Evolutionary conservation across 2,797 vertebrate genomes (phyloP), one percentile per base, ranked within the genome.

Genomic region (Pelobates cultripes): DNA sequence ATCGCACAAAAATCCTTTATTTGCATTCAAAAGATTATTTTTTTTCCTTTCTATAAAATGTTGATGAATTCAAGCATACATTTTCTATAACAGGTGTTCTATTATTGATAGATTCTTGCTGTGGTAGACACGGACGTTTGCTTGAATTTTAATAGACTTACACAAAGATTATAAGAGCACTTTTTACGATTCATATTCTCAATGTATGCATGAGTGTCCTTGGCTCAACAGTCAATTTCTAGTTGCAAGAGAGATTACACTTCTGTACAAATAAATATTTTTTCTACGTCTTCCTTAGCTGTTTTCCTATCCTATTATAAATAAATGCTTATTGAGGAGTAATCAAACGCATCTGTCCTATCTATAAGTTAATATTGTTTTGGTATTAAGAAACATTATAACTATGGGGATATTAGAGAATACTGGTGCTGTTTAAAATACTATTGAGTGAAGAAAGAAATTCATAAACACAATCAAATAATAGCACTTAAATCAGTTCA

Each of bases 31-130:
- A 79, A 75, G 55, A 77, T 75, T 78, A 75, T 68, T 79, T 83
- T 61, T 71, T 70, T 83, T 79, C 70, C 68, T 79, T 76, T 75
- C 71, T 77, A 83, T 83, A 78, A 83, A 83, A 83, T 83, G 75
- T 83, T 83, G 78, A 83, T 83, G 81, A 83, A 83, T 83, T 68
- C 64, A 73, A 74, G 75, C 75, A 64, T 75, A 79, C 73, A 70
- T 83, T 7, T 63, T 44, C 81, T 78, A 70, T 73, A 83, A 78
- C 76, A 78, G 71, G 71, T 70, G 43, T 68, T 83, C 73, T 45
- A 83, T 83, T 83, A 83, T 83, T 83, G 72, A 83, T 83, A 63
- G 44, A 42, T 61, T 79, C 68, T 70, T 79, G 60, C 64, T 55
- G 72, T 70, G 76, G 68, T 75, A 78, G 72, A 79, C 47, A 43